Evolutionary conservation across 2,113 vertebrate species (phyloP), one percentile per base, ranked within the genome.

Genomic region (Hippocampus barbouri): DNA sequence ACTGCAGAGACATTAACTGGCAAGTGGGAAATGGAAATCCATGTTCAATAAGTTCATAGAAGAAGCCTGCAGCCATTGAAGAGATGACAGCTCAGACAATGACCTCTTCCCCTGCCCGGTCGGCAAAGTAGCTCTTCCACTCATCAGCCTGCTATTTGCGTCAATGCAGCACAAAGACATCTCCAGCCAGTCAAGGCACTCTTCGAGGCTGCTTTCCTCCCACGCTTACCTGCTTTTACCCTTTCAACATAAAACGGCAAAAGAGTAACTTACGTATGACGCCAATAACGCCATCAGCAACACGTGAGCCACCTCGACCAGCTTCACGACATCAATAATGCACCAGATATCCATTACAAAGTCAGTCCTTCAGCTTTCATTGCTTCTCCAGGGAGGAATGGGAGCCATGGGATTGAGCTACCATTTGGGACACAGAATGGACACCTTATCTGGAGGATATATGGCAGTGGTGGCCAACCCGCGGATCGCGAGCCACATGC

Each of bases 61-160:
- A 59, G 85, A 80, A 83, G 84, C 80, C 84, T 62, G 61, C 57
- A 79, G 85, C 84, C 75, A 78, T 79, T 83, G 77, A 84, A 67
- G 67, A 84, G 70, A 78, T 80, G 73, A 85, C 83, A 88, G 84
- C 57, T 64, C 2, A 63, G 80, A 91, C 83, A 88, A 88, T 90
- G 87, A 88, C 87, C 83, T 80, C 66, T 47, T 69, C 74, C 66
- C 77, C 70, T 64, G 79, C 75, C 80, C 75, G 83, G 69, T 70
- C 77, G 82, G 74, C 81, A 87, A 82, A 83, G 34, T 78, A 85
- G 80, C 81, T 86, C 83, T 59, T 88, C 69, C 61, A 53, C 76
- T 85, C 82, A 74, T 85, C 79, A 84, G 75, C 86, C 88, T 87
- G 87, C 87, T 86, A 88, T 56, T 82, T 73, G 53, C 70, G 82